phyloP scores from a whole-genome alignment of 2,797 vertebrate genomes.

The Peromyscus eremicus region DNA sequence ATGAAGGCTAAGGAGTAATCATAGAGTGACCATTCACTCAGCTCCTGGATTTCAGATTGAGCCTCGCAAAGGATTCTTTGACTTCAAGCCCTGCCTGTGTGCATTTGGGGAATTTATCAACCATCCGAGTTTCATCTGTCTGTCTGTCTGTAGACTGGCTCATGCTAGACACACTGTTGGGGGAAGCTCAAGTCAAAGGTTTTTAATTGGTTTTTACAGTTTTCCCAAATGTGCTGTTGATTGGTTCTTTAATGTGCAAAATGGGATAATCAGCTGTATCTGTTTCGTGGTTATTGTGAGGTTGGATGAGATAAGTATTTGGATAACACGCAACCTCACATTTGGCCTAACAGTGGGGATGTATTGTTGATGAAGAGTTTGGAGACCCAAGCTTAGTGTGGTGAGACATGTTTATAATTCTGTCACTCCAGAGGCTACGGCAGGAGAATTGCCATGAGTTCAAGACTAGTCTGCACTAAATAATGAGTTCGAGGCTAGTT shows the following conservation, averaged over 20 bases:
- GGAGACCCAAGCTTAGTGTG: neutral
- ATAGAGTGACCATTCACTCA: neutral
- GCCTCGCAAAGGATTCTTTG: neutral
- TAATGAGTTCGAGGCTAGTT: neutral
- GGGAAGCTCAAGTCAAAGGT: neutral
- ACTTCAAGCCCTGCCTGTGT: neutral
- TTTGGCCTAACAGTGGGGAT: neutral
- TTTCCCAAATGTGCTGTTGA: neutral
- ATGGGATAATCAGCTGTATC: neutral
- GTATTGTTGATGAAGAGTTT: neutral
- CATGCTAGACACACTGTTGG: neutral
- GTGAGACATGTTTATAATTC: neutral
- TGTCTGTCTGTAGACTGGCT: neutral
- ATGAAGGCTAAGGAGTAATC: neutral
- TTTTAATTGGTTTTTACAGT: neutral
- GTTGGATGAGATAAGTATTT: neutral
- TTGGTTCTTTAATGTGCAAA: neutral
- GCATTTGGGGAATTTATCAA: neutral
- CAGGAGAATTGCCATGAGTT: neutral
- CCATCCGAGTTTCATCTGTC: neutral
- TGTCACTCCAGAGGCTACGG: neutral
- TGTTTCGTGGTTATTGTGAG: neutral
- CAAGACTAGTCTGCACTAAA: neutral
- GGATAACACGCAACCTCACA: neutral
- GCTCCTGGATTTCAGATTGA: neutral